Conservation (phyloP, 2,113 vertebrate species). For the Callipepla squamata region DNA sequence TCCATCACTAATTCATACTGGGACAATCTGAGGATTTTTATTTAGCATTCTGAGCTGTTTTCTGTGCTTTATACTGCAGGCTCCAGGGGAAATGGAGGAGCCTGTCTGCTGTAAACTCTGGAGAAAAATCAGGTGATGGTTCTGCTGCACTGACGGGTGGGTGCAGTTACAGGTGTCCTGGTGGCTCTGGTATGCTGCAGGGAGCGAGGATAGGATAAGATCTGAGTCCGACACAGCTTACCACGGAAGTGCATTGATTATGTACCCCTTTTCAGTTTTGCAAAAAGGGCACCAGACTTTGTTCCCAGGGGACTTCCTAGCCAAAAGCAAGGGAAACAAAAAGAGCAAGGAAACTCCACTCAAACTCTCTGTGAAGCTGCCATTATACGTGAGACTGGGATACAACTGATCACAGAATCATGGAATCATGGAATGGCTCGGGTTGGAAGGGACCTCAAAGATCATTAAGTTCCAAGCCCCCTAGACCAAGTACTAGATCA, state of each 20-base stretch:
- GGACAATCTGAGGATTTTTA: not conserved
- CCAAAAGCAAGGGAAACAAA: not conserved
- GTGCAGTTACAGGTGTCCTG: not conserved
- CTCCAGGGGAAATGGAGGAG: accelerated
- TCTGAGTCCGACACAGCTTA: accelerated
- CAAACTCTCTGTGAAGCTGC: not conserved
- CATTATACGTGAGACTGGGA: not conserved
- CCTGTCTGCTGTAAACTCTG: not conserved
- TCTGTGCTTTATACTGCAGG: not conserved
- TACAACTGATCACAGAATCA: not conserved
- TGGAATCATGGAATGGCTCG: too few relatives aligned
- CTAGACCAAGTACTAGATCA: too few relatives aligned
- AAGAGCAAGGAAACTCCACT: not conserved
- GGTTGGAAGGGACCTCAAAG: too few relatives aligned
- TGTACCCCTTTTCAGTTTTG: not conserved
- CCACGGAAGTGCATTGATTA: not conserved
- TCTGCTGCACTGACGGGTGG: not conserved
- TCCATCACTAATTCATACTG: not conserved
- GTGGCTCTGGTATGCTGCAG: not conserved
- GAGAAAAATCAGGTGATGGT: not conserved
- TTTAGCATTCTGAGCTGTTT: not conserved
- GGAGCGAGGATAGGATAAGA: not conserved
- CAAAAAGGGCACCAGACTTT: not conserved
- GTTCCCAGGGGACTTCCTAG: not conserved
- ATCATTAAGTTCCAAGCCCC: too few relatives aligned